A percentile compares a stretch with the other conserved stretches of the same genome.
These are phyloP conservation scores for Anguilla rostrata DNA, from an alignment of 2,113 vertebrate species.

Conservation along the genomic window DNA sequence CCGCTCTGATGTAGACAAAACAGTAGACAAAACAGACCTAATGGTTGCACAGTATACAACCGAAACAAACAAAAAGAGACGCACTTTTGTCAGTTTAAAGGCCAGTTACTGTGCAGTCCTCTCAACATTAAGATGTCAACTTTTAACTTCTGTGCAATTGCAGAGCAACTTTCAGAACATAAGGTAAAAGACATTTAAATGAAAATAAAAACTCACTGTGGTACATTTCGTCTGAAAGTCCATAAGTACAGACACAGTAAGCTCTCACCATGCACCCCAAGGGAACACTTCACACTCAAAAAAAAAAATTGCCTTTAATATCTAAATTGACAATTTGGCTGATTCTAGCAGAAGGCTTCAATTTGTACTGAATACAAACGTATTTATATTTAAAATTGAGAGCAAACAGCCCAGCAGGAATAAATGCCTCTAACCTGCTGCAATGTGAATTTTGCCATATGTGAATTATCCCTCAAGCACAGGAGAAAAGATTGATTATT, in stretches of 20 bases:
- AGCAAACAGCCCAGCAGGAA: conserved; percentile 15
- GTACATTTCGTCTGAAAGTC: not conserved
- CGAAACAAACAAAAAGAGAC: not conserved
- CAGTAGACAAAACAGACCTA: not conserved
- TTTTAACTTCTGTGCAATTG: not conserved
- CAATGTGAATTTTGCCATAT: not conserved
- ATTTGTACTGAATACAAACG: conserved; percentile 52
- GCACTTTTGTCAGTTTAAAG: not conserved
- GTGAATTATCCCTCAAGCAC: not conserved
- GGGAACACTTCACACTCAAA: not conserved
- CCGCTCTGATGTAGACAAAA: not conserved
- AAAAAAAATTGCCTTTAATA: not conserved
- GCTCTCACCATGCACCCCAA: not conserved
- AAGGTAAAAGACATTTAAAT: not conserved
- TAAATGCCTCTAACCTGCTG: not conserved
- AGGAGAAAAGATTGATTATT: not conserved
- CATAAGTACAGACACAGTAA: not conserved
- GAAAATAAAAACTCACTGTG: not conserved
- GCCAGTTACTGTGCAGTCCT: not conserved
- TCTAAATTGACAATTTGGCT: not conserved
- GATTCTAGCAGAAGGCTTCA: conserved; percentile 40
- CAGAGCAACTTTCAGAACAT: not conserved
- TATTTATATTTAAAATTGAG: conserved; percentile 45
- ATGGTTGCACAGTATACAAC: not conserved
- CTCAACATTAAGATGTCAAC: not conserved